Percentiles rank a stretch among this genome's conserved stretches.
phyloP scores from a whole-genome alignment of 2,888 invertebrate genomes.

The Amorpha juglandis region DNA sequence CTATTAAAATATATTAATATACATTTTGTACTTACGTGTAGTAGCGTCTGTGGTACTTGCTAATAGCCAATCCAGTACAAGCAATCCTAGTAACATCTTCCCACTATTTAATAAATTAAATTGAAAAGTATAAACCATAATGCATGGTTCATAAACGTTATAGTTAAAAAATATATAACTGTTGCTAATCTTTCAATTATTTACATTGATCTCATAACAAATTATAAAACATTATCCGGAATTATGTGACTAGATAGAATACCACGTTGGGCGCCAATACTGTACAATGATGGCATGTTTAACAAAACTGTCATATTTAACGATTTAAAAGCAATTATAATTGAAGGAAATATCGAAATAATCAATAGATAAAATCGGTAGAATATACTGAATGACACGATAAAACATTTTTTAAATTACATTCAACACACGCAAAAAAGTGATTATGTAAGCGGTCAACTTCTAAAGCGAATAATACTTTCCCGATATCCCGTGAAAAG shows the following conservation, averaged over 20 bases:
- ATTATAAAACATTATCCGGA: not conserved
- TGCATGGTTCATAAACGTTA: slow-evolving; percentile 24
- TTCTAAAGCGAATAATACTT: slow-evolving; percentile 61
- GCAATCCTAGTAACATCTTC: slow-evolving; percentile 62
- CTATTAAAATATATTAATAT: not conserved
- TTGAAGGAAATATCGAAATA: slow-evolving; percentile 15
- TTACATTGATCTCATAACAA: not conserved
- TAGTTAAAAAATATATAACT: not conserved
- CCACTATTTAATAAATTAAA: slow-evolving; percentile 52
- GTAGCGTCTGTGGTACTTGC: slow-evolving; percentile 69
- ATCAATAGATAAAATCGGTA: slow-evolving; percentile 34
- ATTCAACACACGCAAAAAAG: slow-evolving; percentile 75
- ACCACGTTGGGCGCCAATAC: slow-evolving; percentile 22
- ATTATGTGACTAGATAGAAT: not conserved
- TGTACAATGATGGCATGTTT: not conserved
- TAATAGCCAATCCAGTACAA: slow-evolving; percentile 73
- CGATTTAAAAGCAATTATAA: not conserved
- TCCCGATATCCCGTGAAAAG: slow-evolving; percentile 77
- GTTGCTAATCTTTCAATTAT: not conserved
- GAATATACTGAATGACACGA: slow-evolving; percentile 59
- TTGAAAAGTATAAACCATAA: slow-evolving; percentile 44
- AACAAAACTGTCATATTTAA: slow-evolving; percentile 5
- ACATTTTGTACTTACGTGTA: slow-evolving; percentile 60
- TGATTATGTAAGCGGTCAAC: slow-evolving; percentile 69
- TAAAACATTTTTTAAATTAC: slow-evolving; percentile 59